Conservation (phyloP, 2,888 invertebrate genomes). For the Heteromurus nitidus region DNA sequence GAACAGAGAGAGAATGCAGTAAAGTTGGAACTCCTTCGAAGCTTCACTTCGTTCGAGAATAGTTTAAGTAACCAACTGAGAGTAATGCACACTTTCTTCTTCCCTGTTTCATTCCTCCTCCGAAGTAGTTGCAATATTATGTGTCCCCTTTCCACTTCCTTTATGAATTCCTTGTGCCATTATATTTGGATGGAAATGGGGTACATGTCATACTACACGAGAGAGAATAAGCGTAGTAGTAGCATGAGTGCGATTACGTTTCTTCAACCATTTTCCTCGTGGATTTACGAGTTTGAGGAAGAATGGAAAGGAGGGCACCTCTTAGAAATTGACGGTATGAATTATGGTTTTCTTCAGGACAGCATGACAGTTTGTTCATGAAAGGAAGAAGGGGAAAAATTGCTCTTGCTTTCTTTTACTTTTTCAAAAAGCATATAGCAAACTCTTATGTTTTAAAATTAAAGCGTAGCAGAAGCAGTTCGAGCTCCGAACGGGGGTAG, state of each 20-base stretch:
- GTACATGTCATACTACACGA: conserved; percentile 11
- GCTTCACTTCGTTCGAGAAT: not conserved
- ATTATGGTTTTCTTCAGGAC: conserved; percentile 52
- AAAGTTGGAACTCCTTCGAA: not conserved
- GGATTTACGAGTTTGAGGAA: not conserved
- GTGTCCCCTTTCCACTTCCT: conserved; percentile 4
- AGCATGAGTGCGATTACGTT: not conserved
- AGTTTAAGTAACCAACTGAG: conserved; percentile 36
- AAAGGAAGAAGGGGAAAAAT: conserved; percentile 35
- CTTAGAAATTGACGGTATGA: conserved; percentile 53
- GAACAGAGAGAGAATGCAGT: conserved; percentile 6
- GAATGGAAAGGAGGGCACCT: conserved; percentile 50
- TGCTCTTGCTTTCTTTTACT: conserved; percentile 18
- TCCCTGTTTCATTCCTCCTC: not conserved
- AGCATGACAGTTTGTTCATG: conserved; percentile 52
- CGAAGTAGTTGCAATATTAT: not conserved
- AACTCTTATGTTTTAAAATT: conserved; percentile 50
- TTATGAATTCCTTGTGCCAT: not conserved
- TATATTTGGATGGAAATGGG: not conserved
- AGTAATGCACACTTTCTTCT: not conserved
- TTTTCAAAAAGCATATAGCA: too few relatives aligned
- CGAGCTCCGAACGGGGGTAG: not conserved
- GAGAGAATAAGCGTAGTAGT: not conserved
- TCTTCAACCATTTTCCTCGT: too few relatives aligned
- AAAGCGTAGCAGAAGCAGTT: conserved; percentile 24